Evolutionary conservation across 2,113 vertebrate genomes (phyloP).

Genomic region (Microcebus murinus): DNA sequence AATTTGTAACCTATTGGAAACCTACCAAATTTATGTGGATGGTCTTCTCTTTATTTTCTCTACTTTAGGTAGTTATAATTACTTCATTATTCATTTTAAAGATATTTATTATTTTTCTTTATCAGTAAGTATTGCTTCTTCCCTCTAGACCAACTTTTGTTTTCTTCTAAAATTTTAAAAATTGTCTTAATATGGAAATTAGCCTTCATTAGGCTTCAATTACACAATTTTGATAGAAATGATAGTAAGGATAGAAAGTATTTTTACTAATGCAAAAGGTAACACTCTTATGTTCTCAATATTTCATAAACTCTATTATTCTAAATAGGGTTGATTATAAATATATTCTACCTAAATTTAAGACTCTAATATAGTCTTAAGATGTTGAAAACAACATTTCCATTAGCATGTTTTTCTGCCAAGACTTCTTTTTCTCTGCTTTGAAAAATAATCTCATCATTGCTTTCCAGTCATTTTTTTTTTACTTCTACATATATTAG

Average conservation of each 20-base stretch:
- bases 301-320: neutral
- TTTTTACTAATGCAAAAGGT: neutral
- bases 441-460: neutral
- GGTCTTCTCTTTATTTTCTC: neutral
- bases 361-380: neutral
- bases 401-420: neutral
- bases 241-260: neutral
- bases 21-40: neutral
- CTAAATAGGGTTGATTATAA: neutral
- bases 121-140: neutral
- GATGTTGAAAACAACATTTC: neutral
- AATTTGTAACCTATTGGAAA: neutral
- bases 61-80: neutral
- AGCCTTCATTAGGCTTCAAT: neutral
- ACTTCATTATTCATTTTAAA: neutral
- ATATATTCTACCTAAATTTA: neutral
- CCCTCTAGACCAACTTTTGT: neutral
- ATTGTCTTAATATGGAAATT: neutral
- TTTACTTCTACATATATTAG: neutral
- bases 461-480: neutral
- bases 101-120: neutral
- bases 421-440: neutral
- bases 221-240: neutral
- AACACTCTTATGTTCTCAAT: neutral
- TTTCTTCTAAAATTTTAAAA: neutral